phyloP scores from a whole-genome alignment of 23 tunicate genomes.

The Ascidia mentula region DNA sequence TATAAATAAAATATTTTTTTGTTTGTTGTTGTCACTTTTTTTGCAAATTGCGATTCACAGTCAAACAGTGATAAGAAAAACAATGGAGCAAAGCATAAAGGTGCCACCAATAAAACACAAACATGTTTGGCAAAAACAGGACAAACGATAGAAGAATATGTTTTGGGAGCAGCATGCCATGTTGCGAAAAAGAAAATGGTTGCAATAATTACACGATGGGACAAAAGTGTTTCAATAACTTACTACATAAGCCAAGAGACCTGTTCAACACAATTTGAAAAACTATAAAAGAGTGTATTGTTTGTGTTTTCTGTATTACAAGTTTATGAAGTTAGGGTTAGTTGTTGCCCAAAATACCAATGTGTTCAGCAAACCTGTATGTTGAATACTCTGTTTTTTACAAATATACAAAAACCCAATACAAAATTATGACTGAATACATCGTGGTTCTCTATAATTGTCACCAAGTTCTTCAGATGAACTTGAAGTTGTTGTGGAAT shows the following conservation, averaged over 20 bases:
- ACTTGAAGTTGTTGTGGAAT: background rate
- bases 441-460: background rate
- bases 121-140: background rate
- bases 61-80: constrained; percentile 1
- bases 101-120: background rate
- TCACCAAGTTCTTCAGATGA: background rate
- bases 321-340: too few species aligned
- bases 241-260: too few species aligned
- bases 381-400: too few species aligned
- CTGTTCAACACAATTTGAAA: too few species aligned
- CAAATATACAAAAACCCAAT: background rate
- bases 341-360: too few species aligned
- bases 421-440: background rate
- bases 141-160: too few species aligned
- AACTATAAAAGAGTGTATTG: too few species aligned
- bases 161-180: background rate
- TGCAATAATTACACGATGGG: too few species aligned
- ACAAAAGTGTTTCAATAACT: too few species aligned
- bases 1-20: background rate
- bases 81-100: background rate
- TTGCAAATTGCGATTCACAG: background rate
- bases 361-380: too few species aligned
- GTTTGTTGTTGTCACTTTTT: constrained; percentile 6
- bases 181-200: background rate
- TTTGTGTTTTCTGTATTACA: too few species aligned